Base-by-base conservation (phyloP, 1,140 invertebrate genomes). In the Venturia canescens region DNA sequence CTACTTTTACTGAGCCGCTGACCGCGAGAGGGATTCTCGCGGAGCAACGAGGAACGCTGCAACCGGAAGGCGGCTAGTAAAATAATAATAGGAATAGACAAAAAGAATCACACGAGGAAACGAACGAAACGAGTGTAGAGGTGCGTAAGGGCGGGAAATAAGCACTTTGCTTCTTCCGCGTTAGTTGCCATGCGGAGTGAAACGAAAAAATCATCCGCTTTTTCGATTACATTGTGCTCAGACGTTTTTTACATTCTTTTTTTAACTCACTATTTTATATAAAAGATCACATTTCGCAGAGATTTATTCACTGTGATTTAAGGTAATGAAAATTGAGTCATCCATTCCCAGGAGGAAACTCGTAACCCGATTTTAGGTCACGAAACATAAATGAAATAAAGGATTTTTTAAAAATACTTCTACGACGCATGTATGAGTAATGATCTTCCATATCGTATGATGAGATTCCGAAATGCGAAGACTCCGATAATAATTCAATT, bases 1-100 rank as follows among this genome's bases (percentile, higher is more conserved):
- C 66, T 69, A 63, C 60, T 63, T 23, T 63, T 13, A 27, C 26
- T 15, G 50, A 31, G 74, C 26, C n/a, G 18, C n/a, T 16, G n/a
- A 53, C 3, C 18, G 38, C 38, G 50, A 60, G 16, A 34, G 21
- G 38, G 50, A 31, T 3, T 18, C 18, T 63, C 21, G 23, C 9
- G 27, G 60, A 27, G 60, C 26, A 63, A 26, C 60, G 15, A 63
- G 23, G 23, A 63, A 26, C 23, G 23, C 23, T 3, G 60, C 23
- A 76, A 76, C 29, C 74, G 53, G 53, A 76, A 29, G 44, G 29
- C 23, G 48, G 27, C 13, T 23, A 74, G 23, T 27, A 27, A 29
- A 74, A 74, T 74, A 74, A 74, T 27, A 74, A 72, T 31, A 29
- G 26, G 27, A 48, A 48, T 48, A 29, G 44, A 72, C 23, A 26